Base-by-base conservation (phyloP, 2,113 vertebrate species). In the Ursus arctos region DNA sequence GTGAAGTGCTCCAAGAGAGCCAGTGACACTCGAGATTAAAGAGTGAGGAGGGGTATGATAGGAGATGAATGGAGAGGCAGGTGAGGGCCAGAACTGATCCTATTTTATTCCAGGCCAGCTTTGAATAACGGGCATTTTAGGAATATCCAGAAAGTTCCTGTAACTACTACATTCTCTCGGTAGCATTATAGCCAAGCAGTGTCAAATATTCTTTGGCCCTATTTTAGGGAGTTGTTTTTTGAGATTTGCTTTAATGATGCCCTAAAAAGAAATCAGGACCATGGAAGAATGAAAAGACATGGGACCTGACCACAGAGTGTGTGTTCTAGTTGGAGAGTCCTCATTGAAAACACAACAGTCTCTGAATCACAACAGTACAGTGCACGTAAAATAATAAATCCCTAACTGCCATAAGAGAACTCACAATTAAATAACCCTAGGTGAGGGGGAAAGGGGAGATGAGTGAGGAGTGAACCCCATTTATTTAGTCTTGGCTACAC, bases 231-330 rank as follows among this genome's bases (percentile, higher is more conserved):
- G 26, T 26, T 81, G 12, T n/a, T 67, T 95, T 72, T 51, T 80
- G 55, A 59, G 77, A 79, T 47, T 91, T 88, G 31, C n/a, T 96
- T 94, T 89, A 57, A 55, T 12, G 43, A 85, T 8, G 86, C n/a
- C 72, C 21, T 94, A 82, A 88, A 74, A 91, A 90, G 90, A 89
- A 94, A 91, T 94, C 13, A 61, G n/a, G 69, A 85, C 51, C 21
- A 12, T 85, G n/a, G 86, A 97, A 93, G 59, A 77, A 59, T 77
- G 31, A 92, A 93, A 83, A 93, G 47, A 79, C 31, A 69, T 9
- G 3, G 61, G 19, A 47, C 28, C 9, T 83, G 47, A 93, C 77
- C 53, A 69, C 65, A 81, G 83, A 76, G 51, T 72, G 2, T 55
- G 21, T 77, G 22, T 90, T 93, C 43, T 96, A 84, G 87, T 22